Conservation (phyloP, 2,113 vertebrate species). For the Ctenodactylus gundi region DNA sequence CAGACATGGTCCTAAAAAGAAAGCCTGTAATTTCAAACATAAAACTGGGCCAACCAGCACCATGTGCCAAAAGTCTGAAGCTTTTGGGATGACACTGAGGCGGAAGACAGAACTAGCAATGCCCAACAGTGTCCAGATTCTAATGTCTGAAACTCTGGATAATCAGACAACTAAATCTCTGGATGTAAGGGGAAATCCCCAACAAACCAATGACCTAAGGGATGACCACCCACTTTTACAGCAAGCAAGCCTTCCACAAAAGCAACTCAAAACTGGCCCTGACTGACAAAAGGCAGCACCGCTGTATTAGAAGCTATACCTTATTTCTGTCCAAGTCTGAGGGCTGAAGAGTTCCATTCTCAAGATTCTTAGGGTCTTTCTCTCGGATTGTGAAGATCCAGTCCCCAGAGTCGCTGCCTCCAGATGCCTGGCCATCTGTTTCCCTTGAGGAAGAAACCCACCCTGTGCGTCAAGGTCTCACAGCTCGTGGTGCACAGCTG, state of each 20-base stretch:
- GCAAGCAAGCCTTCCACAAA: background rate
- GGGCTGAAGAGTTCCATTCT: conserved; percentile 88
- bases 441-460: conserved; percentile 85
- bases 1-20: background rate
- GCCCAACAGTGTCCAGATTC: fast-evolving
- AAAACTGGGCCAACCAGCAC: background rate
- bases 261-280: fast-evolving
- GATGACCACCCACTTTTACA: fast-evolving
- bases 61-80: background rate
- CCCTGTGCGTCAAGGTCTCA: background rate
- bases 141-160: fast-evolving
- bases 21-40: fast-evolving
- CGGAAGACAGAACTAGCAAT: fast-evolving
- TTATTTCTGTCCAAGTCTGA: conserved; percentile 85
- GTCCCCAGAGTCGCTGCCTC: conserved; percentile 86
- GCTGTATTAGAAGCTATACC: conserved; percentile 63
- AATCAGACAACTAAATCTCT: background rate
- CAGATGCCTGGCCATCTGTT: conserved; percentile 89
- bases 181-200: background rate
- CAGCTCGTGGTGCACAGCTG: fast-evolving
- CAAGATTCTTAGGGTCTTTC: conserved; percentile 88
- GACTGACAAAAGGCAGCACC: background rate
- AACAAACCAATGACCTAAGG: background rate
- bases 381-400: conserved; percentile 96
- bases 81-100: background rate